These are phyloP conservation scores for Agelastica alni DNA, from an alignment of 2,888 invertebrate genomes.

Conservation along the genomic window DNA sequence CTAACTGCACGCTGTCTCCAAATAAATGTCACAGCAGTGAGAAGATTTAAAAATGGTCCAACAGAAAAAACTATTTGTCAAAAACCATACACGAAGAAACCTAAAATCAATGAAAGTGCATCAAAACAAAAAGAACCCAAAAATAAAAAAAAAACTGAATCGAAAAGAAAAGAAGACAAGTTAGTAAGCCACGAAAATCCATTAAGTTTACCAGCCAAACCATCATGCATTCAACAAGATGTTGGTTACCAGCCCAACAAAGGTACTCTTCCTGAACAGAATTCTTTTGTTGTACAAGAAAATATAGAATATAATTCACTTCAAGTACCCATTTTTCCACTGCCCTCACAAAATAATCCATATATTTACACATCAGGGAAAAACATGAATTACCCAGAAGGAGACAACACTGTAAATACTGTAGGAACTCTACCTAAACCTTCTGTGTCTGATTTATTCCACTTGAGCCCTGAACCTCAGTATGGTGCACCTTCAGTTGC, in stretches of 20 bases:
- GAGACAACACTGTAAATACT: neutral
- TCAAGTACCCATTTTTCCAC: neutral
- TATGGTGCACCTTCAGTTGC: slow-evolving; percentile 6
- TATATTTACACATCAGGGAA: neutral
- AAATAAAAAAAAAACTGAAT: neutral
- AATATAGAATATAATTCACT: neutral
- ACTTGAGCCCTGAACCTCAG: slow-evolving; percentile 3
- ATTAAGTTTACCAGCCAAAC: neutral
- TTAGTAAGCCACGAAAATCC: neutral
- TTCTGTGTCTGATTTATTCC: neutral
- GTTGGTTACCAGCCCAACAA: neutral
- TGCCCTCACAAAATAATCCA: neutral
- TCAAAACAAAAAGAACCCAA: neutral
- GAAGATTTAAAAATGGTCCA: slow-evolving; percentile 5
- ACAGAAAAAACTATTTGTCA: slow-evolving; percentile 1
- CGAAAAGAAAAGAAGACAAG: slow-evolving; percentile 1
- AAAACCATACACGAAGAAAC: neutral
- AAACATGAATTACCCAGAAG: neutral
- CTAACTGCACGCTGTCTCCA: slow-evolving; percentile 4
- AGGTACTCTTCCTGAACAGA: neutral
- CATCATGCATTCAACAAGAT: neutral
- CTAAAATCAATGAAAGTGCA: neutral
- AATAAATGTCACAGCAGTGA: slow-evolving; percentile 4
- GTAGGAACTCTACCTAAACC: neutral
- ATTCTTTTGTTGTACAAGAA: neutral